A percentile compares a stretch with the other conserved stretches of the same genome.
Evolutionary conservation across 2,797 vertebrate species (phyloP).

Genomic region (Catostomus latipinnis): DNA sequence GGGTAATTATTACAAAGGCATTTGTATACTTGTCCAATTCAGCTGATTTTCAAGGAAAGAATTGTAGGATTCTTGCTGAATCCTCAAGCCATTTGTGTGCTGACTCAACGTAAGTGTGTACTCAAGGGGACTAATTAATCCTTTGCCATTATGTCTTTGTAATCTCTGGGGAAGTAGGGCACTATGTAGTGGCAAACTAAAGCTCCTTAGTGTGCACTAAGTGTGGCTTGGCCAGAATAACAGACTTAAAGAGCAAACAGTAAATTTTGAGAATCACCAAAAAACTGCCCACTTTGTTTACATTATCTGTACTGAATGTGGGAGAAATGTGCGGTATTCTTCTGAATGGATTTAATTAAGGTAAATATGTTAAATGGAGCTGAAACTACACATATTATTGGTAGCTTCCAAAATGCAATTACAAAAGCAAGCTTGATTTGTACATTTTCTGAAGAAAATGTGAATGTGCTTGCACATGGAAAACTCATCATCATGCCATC

Average conservation of each 20-base stretch:
- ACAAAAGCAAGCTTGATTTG: too few species aligned
- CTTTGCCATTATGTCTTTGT: conserved; percentile 34
- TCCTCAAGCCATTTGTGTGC: conserved; percentile 22
- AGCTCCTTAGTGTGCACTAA: conserved; percentile 17
- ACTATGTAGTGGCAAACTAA: conserved; percentile 15
- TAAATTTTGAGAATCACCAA: background rate
- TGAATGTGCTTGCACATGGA: too few species aligned
- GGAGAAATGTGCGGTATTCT: background rate
- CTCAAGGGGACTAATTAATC: conserved; percentile 47
- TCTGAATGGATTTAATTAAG: background rate
- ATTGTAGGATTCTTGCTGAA: conserved; percentile 14
- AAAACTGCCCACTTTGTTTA: background rate
- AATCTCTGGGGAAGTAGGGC: conserved; percentile 11
- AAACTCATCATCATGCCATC: too few species aligned
- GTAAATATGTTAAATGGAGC: background rate
- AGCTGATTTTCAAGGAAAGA: conserved; percentile 16
- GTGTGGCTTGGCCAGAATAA: background rate
- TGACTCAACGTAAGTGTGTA: conserved; percentile 26
- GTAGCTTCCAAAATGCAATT: too few species aligned
- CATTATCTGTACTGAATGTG: background rate
- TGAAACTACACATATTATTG: too few species aligned
- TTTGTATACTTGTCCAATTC: background rate
- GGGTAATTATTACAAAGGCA: conserved; percentile 15
- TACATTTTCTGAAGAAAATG: too few species aligned
- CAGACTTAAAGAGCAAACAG: background rate